A percentile compares a stretch with the other conserved stretches of the same genome.
phyloP scores from a whole-genome alignment of 2,888 invertebrate species.

The Cerceris ruficornis region DNA sequence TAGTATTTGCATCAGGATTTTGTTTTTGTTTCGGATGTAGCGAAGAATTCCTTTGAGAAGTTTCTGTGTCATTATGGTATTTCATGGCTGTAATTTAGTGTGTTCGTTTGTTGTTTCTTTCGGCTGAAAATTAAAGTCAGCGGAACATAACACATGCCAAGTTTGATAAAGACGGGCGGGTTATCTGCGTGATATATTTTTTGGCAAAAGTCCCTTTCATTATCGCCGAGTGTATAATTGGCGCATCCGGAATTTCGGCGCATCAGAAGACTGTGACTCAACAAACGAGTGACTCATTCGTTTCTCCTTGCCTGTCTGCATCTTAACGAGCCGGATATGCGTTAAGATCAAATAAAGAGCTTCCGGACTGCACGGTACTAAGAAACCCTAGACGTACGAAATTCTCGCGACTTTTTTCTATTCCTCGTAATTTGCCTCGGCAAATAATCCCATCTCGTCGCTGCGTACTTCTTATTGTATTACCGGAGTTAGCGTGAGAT shows the following conservation, averaged over 20 bases:
- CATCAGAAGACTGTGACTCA: slow-evolving; percentile 38
- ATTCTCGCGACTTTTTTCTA: slow-evolving; percentile 41
- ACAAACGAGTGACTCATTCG: slow-evolving; percentile 29
- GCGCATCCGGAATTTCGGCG: slow-evolving; percentile 59
- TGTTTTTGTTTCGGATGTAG: too few relatives aligned
- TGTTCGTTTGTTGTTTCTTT: not conserved
- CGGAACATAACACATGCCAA: slow-evolving; percentile 5
- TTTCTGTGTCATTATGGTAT: too few relatives aligned
- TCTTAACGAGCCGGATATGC: slow-evolving; percentile 54
- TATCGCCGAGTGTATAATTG: slow-evolving; percentile 49
- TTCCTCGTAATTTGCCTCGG: slow-evolving; percentile 15
- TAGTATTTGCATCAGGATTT: too few relatives aligned
- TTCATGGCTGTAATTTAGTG: too few relatives aligned
- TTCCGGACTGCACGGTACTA: slow-evolving; percentile 43
- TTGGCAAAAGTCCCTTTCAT: slow-evolving; percentile 45
- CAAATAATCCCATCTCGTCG: too few relatives aligned
- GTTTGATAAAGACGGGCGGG: slow-evolving; percentile 19
- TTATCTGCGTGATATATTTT: slow-evolving; percentile 42
- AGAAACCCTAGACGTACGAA: slow-evolving; percentile 29
- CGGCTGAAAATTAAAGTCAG: not conserved
- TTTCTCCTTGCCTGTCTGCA: slow-evolving; percentile 44
- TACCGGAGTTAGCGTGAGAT: too few relatives aligned
- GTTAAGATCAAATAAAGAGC: slow-evolving; percentile 58
- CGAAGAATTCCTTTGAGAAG: too few relatives aligned
- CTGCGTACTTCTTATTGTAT: too few relatives aligned